Percentiles rank a stretch among this genome's conserved stretches.
phyloP scores from a whole-genome alignment of 2,113 vertebrate genomes.

The Micromys minutus region DNA sequence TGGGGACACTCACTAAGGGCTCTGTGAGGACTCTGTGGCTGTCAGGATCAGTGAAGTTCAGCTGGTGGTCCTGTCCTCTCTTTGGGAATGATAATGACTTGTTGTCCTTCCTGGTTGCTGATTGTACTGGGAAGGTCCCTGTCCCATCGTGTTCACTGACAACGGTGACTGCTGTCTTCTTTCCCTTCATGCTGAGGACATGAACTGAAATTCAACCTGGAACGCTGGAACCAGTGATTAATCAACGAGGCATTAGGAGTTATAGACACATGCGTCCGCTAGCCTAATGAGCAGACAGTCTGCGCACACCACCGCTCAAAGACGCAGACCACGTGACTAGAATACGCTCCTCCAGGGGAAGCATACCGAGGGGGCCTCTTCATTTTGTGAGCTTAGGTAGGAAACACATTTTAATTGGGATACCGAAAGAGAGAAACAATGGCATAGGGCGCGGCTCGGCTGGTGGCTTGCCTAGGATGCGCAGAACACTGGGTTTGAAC shows the following conservation, averaged over 20 bases:
- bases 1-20: slow-evolving; percentile 69
- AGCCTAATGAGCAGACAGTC: background rate
- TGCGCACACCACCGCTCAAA: background rate
- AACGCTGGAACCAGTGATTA: slow-evolving; percentile 71
- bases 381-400: background rate
- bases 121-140: background rate
- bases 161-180: slow-evolving; percentile 58
- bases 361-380: background rate
- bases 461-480: too few species aligned
- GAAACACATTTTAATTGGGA: background rate
- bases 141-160: background rate
- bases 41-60: slow-evolving; percentile 79
- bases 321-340: background rate
- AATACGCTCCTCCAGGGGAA: background rate
- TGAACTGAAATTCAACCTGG: slow-evolving; percentile 74
- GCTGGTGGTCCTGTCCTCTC: slow-evolving; percentile 72
- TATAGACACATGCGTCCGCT: background rate
- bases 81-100: slow-evolving; percentile 51
- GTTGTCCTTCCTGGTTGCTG: slow-evolving; percentile 34
- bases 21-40: slow-evolving; percentile 79
- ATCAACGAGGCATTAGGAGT: slow-evolving; percentile 39
- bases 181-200: slow-evolving; percentile 67
- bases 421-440: background rate
- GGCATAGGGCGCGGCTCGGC: background rate
- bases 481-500: background rate